Conservation (phyloP, 2,113 vertebrate genomes). For the Ibidorhyncha struthersii region DNA sequence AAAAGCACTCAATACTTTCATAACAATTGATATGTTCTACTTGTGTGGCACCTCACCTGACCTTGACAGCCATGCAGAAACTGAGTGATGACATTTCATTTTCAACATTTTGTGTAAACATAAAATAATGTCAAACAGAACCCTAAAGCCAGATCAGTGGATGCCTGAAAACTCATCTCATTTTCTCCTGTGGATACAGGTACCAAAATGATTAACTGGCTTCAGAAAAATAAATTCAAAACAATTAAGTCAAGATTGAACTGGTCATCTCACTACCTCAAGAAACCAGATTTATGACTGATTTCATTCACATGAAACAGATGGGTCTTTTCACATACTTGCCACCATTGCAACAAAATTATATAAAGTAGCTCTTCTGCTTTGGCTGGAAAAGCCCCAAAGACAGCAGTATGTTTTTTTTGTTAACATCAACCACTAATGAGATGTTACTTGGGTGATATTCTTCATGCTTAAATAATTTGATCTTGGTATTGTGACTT, state of each 20-base stretch:
- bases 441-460: neutral
- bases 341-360: neutral
- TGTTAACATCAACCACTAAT: neutral
- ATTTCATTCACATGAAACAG: neutral
- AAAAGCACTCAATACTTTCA: neutral
- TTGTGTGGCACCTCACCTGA: neutral
- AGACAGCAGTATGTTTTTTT: neutral
- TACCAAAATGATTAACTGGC: neutral
- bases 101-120: neutral
- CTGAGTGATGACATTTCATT: neutral
- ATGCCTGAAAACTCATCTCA: neutral
- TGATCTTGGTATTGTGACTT: neutral
- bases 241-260: neutral
- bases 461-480: neutral
- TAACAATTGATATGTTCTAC: neutral
- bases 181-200: neutral
- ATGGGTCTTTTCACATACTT: neutral
- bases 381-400: neutral
- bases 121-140: neutral
- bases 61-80: neutral
- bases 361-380: neutral
- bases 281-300: neutral
- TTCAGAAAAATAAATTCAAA: conserved; percentile 1
- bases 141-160: neutral
- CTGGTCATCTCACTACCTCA: neutral